Evolutionary conservation across 2,888 invertebrate species (phyloP).

Genomic region (Hypolimnas misippus): DNA sequence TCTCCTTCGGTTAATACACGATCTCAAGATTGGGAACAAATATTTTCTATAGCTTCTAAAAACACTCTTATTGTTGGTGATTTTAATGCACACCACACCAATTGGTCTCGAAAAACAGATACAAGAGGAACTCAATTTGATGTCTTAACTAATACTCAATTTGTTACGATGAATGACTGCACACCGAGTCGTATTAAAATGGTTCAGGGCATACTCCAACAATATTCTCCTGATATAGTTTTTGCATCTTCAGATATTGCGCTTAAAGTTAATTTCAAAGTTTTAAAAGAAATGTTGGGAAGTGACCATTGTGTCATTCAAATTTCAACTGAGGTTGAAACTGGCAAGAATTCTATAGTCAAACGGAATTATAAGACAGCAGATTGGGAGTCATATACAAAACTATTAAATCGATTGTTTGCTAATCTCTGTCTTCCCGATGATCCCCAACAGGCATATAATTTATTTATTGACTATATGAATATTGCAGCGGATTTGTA

Average conservation of each 20-base stretch:
- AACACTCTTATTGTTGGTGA: neutral
- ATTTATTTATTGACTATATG: too few relatives aligned
- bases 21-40: neutral
- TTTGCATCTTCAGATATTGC: too few relatives aligned
- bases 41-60: neutral
- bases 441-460: too few relatives aligned
- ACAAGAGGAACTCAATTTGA: neutral
- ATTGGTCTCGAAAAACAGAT: neutral
- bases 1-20: neutral
- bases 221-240: too few relatives aligned
- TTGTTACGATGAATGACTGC: too few relatives aligned
- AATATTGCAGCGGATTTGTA: too few relatives aligned
- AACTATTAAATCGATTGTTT: too few relatives aligned
- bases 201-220: too few relatives aligned
- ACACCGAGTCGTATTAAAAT: too few relatives aligned
- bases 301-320: neutral
- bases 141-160: neutral
- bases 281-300: neutral
- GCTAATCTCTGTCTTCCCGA: too few relatives aligned
- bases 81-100: too few relatives aligned
- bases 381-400: too few relatives aligned
- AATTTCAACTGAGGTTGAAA: neutral
- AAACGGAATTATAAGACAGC: neutral
- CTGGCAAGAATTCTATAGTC: neutral
- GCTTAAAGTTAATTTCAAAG: neutral